Percentiles rank a stretch among this genome's conserved stretches.
These are phyloP conservation scores for Yoshiicerus persimilis DNA, from an alignment of 1,140 invertebrate species.

Conservation along the genomic window DNA sequence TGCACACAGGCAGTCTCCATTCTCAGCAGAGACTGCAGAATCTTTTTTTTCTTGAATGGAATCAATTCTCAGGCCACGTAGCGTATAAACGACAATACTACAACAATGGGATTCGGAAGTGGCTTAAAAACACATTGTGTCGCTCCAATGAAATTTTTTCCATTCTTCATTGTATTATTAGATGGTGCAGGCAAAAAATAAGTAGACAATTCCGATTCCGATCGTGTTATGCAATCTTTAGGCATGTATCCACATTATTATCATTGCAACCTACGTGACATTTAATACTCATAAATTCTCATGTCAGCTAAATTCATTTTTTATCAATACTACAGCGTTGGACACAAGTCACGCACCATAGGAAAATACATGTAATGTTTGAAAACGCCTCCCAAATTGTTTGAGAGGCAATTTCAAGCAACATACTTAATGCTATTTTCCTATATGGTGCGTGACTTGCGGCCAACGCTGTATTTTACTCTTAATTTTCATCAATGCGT, in stretches of 20 bases:
- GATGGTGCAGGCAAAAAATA: background rate
- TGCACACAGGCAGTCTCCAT: background rate
- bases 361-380: too few relatives aligned
- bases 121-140: background rate
- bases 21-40: background rate
- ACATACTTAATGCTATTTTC: too few relatives aligned
- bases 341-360: too few relatives aligned
- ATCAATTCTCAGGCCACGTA: background rate
- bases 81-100: background rate
- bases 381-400: too few relatives aligned
- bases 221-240: too few relatives aligned
- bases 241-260: background rate
- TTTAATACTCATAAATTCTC: too few relatives aligned
- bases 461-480: too few relatives aligned
- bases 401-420: too few relatives aligned
- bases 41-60: background rate
- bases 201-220: background rate
- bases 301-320: too few relatives aligned
- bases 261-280: background rate
- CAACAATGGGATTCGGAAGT: background rate
- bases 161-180: background rate
- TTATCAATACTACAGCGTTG: too few relatives aligned
- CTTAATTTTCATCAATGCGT: too few relatives aligned
- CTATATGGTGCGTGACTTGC: too few relatives aligned
- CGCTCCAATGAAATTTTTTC: background rate